Evolutionary conservation across 2,797 vertebrate genomes (phyloP).

Genomic region (Ciconia nigra): DNA sequence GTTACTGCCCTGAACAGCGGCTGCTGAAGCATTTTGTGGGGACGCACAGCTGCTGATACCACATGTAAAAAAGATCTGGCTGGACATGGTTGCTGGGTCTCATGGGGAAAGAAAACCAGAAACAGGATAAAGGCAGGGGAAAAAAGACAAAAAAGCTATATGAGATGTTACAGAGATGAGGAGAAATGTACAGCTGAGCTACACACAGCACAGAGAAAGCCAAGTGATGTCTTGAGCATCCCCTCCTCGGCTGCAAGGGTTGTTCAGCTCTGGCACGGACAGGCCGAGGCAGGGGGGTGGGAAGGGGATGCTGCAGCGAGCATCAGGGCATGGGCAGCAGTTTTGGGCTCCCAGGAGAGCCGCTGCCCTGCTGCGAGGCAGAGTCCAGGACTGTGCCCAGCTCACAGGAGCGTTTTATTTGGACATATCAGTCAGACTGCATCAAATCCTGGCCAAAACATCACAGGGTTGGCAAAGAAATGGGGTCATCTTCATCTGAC

Average conservation of each 20-base stretch:
- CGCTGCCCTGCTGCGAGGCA: background rate
- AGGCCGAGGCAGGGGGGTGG: rapidly evolving
- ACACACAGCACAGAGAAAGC: background rate
- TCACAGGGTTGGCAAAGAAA: background rate
- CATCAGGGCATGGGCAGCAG: background rate
- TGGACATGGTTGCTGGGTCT: background rate
- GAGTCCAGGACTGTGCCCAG: background rate
- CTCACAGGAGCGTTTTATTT: background rate
- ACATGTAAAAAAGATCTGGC: background rate
- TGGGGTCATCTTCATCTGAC: background rate
- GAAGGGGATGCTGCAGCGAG: background rate
- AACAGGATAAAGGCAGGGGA: background rate
- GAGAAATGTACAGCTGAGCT: background rate
- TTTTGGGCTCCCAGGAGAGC: background rate
- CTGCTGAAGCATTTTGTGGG: background rate
- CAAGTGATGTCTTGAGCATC: background rate
- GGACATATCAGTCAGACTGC: background rate
- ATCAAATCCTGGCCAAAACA: background rate
- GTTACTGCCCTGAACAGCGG: background rate
- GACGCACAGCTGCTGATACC: background rate
- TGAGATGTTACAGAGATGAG: background rate
- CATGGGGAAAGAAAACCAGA: background rate
- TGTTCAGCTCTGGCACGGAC: background rate
- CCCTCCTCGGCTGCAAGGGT: background rate
- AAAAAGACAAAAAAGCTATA: background rate